These are phyloP conservation scores for Odontomachus brunneus DNA, from an alignment of 1,140 invertebrate genomes.

Conservation along the genomic window DNA sequence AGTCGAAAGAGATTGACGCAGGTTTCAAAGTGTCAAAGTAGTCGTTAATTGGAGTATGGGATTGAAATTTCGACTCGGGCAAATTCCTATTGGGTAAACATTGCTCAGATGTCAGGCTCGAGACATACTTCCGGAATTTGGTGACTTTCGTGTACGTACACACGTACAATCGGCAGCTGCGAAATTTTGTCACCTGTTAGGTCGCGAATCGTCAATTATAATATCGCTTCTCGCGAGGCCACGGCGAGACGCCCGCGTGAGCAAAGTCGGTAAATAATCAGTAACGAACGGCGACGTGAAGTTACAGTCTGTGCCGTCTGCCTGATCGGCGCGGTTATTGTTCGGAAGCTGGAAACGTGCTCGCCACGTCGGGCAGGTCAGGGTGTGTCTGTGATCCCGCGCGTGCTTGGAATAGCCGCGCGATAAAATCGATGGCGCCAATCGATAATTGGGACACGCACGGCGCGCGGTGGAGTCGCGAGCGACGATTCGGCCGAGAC, in stretches of 20 bases:
- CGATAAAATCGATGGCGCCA: slow-evolving; percentile 52
- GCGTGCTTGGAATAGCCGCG: slow-evolving; percentile 46
- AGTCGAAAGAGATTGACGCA: too few species aligned
- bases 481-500: not conserved
- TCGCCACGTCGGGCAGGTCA: slow-evolving; percentile 52
- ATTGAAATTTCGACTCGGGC: too few species aligned
- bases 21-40: too few species aligned
- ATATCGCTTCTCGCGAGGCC: slow-evolving; percentile 25
- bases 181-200: slow-evolving; percentile 32
- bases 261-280: slow-evolving; percentile 22
- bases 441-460: slow-evolving; percentile 40
- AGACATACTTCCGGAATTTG: too few species aligned
- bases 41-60: too few species aligned
- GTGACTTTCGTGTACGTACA: too few species aligned
- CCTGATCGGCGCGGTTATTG: slow-evolving; percentile 31
- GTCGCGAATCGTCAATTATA: slow-evolving; percentile 39
- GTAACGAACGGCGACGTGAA: slow-evolving; percentile 24
- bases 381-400: slow-evolving; percentile 49
- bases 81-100: too few species aligned
- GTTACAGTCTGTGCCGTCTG: slow-evolving; percentile 5
- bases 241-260: not conserved
- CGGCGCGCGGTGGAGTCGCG: not conserved
- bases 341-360: slow-evolving; percentile 51
- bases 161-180: too few species aligned
- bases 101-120: too few species aligned